A percentile compares a stretch with the other conserved stretches of the same genome.
Evolutionary conservation across 2,888 invertebrate species (phyloP).

Genomic region (Opisthograptis luteolata): DNA sequence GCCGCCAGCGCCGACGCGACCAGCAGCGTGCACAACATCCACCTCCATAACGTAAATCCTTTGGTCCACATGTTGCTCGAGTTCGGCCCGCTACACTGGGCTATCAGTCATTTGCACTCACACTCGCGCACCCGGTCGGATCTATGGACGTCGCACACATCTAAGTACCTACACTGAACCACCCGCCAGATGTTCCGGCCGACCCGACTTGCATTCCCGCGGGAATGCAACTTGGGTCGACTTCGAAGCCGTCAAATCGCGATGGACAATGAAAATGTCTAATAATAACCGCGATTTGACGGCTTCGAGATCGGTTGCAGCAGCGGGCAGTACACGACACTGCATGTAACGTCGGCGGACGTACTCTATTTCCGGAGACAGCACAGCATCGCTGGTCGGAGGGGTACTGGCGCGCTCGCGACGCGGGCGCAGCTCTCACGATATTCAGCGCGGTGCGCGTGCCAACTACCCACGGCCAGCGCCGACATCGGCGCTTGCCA

Average conservation of each 20-base stretch:
- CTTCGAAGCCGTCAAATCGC: slow-evolving; percentile 62
- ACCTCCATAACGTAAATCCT: slow-evolving; percentile 80
- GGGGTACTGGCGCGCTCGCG: slow-evolving; percentile 79
- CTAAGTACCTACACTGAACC: slow-evolving; percentile 74
- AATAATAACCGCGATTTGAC: slow-evolving; percentile 72
- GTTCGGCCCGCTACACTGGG: slow-evolving; percentile 74
- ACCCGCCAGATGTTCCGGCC: slow-evolving; percentile 46
- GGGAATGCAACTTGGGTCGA: slow-evolving; percentile 68
- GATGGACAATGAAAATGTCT: slow-evolving; percentile 46
- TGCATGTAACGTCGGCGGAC: slow-evolving; percentile 62
- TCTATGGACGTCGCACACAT: slow-evolving; percentile 71
- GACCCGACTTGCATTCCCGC: slow-evolving; percentile 61
- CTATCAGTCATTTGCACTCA: slow-evolving; percentile 82
- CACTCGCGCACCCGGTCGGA: slow-evolving; percentile 81
- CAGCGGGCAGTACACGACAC: slow-evolving; percentile 61
- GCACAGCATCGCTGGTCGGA: slow-evolving; percentile 85
- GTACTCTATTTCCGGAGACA: slow-evolving; percentile 85
- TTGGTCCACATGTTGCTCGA: slow-evolving; percentile 80
- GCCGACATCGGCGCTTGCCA: slow-evolving; percentile 35
- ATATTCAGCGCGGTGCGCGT: slow-evolving; percentile 67
- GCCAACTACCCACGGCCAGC: slow-evolving; percentile 61
- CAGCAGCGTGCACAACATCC: slow-evolving; percentile 78
- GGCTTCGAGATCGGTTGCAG: slow-evolving; percentile 58
- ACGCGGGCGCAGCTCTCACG: slow-evolving; percentile 61
- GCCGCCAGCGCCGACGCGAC: slow-evolving; percentile 72